Percentiles rank a stretch among this genome's conserved stretches.
These are phyloP conservation scores for Lycaon pictus DNA, from an alignment of 2,113 vertebrate genomes.

Conservation along the genomic window DNA sequence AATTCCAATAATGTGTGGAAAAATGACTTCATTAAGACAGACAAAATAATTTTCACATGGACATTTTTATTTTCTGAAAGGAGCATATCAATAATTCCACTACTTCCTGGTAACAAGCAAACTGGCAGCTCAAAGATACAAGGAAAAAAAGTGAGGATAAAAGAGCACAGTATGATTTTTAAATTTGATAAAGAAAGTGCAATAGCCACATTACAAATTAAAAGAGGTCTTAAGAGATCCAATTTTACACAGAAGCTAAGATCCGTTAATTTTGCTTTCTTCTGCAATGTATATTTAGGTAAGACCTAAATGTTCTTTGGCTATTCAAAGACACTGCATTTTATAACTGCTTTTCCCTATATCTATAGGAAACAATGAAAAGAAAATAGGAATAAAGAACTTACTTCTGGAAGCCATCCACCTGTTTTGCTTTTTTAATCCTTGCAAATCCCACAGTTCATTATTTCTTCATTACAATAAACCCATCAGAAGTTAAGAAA, in stretches of 20 bases:
- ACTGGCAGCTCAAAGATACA: not conserved
- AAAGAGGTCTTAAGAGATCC: not conserved
- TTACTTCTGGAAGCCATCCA: not conserved
- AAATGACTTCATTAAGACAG: not conserved
- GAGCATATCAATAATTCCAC: not conserved
- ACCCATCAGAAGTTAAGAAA: not conserved
- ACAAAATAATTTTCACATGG: not conserved
- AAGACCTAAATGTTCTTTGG: not conserved
- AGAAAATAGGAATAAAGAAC: not conserved
- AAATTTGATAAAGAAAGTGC: not conserved
- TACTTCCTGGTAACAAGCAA: slow-evolving; percentile 3
- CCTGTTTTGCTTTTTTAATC: not conserved
- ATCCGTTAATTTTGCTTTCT: not conserved
- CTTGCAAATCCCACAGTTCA: not conserved
- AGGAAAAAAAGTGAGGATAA: not conserved
- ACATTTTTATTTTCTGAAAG: not conserved
- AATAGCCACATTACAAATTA: slow-evolving; percentile 32
- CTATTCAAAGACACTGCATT: not conserved
- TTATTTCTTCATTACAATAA: slow-evolving; percentile 31
- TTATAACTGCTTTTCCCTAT: not conserved
- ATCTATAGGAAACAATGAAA: not conserved
- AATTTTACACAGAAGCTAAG: not conserved
- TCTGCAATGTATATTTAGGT: not conserved
- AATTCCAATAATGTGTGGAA: not conserved
- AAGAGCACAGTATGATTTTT: not conserved